Base-by-base conservation (phyloP, 2,888 invertebrate genomes). In the Lordiphosa fenestrarum region DNA sequence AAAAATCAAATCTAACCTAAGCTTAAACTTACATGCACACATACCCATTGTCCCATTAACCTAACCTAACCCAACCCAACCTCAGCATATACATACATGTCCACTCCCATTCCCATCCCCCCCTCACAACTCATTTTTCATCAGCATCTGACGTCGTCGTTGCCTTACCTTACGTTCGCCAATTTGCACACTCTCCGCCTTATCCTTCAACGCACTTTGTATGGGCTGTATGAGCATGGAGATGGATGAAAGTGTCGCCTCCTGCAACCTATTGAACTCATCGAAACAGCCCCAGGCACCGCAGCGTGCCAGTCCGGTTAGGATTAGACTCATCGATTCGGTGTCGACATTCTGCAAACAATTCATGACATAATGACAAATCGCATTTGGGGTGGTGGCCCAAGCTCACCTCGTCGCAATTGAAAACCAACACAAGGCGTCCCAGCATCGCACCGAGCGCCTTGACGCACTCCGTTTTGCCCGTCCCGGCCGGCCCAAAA, bases 221-320 rank as follows among this genome's bases (percentile, higher is more conserved):
- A 99, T 94, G 4, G 97, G 94, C 71, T 98, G 95, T 68, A 99
- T 95, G 85, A 98, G 94, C 92, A 97, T 97, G 5, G 99, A 96
- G 30, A 98, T 95, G 0, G 98, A 95, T 1, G 98, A 98, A 42
- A 99, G 91, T 0, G 99, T 98, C 40, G 95, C 95, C 86, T 97
- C 96, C 78, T 98, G 96, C 33, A 99, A 91, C 1, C 99, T 94
- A 91, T 99, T 99, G 90, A 99, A 99, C 91, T 99, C 99, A 90
- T 99, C 99, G 90, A 99, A 99, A 89, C 99, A 99, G 10, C 96
- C 99, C 99, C 99, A 99, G 7, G 98, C 98, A 7, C 98, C 98
- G 84, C 96, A 95, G 86, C 96, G 94, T 0, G 98, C 96, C 44
- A 99, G 89, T 0, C 99, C 99, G 30, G 96, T 94, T 56, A 99